phyloP scores from a whole-genome alignment of 2,797 vertebrate species.

The Pelochelys cantorii region DNA sequence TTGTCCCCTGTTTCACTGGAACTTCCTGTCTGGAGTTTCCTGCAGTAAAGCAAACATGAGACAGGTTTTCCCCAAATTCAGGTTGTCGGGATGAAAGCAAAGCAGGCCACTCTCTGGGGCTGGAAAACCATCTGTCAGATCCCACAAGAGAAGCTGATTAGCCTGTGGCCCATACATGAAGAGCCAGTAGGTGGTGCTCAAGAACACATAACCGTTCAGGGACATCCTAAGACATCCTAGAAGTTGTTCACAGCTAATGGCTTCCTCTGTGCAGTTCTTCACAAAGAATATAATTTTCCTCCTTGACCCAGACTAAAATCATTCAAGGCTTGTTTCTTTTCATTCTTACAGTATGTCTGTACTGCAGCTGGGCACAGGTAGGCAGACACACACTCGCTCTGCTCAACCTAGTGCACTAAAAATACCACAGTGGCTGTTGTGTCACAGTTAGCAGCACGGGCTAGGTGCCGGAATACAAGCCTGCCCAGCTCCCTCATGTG shows the following conservation, averaged over 20 bases:
- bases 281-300: not conserved
- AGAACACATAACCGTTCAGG: not conserved
- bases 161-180: too few relatives aligned
- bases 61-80: not conserved
- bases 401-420: too few relatives aligned
- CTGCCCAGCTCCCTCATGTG: too few relatives aligned
- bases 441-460: too few relatives aligned
- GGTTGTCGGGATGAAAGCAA: not conserved
- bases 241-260: not conserved
- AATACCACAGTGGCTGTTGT: too few relatives aligned
- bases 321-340: not conserved
- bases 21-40: not conserved
- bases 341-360: too few relatives aligned
- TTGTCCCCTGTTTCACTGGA: not conserved
- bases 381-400: too few relatives aligned
- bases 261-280: not conserved
- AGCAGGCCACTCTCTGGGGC: not conserved
- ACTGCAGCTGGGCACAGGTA: too few relatives aligned
- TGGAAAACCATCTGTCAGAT: not conserved
- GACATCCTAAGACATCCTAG: not conserved
- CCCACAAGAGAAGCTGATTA: not conserved
- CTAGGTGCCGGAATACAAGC: too few relatives aligned
- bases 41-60: not conserved
- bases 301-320: not conserved
- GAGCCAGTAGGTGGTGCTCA: not conserved